These are phyloP conservation scores for Andinoacara biseriatus DNA, from an alignment of 2,113 vertebrate species.

Conservation along the genomic window DNA sequence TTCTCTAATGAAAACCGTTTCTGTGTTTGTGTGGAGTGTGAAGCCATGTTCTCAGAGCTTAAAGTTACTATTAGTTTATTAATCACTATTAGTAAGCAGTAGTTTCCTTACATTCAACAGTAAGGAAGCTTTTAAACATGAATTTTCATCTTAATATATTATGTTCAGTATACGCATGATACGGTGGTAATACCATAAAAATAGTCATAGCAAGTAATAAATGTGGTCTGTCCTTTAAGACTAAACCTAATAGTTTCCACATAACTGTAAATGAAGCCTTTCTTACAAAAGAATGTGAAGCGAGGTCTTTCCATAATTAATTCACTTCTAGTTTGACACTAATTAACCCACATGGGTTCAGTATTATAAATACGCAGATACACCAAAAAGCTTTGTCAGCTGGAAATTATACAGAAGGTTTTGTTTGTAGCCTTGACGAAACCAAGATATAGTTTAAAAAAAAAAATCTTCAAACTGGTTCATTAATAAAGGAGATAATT, in stretches of 20 bases:
- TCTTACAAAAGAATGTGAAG: neutral
- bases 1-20: too few relatives aligned
- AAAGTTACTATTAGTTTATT: too few relatives aligned
- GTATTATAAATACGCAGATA: neutral
- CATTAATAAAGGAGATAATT: neutral
- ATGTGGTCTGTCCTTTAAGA: neutral
- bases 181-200: neutral
- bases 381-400: conserved; percentile 5
- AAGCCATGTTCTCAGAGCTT: too few relatives aligned
- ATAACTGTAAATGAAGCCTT: neutral
- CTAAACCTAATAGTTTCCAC: neutral
- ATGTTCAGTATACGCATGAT: neutral
- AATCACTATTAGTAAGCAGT: neutral
- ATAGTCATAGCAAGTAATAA: neutral
- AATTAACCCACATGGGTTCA: conserved; percentile 4
- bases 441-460: neutral
- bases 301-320: conserved; percentile 1
- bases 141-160: conserved; percentile 5
- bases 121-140: neutral
- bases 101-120: too few relatives aligned
- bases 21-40: too few relatives aligned
- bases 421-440: neutral
- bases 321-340: conserved; percentile 2
- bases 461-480: neutral
- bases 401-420: conserved; percentile 4